Percentiles rank a stretch among this genome's conserved stretches.
phyloP scores from a whole-genome alignment of 2,113 vertebrate species.

The Oceanodroma tethys region DNA sequence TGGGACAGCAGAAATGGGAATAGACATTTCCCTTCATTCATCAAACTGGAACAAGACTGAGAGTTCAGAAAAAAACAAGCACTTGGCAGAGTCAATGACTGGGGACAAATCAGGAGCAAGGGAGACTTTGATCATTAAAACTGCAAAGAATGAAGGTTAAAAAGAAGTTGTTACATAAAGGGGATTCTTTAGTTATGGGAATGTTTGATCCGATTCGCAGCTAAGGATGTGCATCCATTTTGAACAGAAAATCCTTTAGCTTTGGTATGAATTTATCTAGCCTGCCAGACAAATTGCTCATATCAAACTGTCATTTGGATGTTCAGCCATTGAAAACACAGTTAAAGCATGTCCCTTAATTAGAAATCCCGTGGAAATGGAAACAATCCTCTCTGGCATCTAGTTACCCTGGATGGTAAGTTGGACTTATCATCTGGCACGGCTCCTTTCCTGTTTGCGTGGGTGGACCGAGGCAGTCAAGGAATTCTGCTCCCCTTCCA shows the following conservation, averaged over 20 bases:
- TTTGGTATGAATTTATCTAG: slow-evolving; percentile 54
- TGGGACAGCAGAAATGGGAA: slow-evolving; percentile 52
- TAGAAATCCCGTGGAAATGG: slow-evolving; percentile 37
- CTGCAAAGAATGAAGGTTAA: neutral
- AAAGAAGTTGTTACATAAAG: slow-evolving; percentile 40
- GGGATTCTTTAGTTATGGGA: slow-evolving; percentile 6
- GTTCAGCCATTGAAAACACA: slow-evolving; percentile 49
- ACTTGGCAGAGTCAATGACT: slow-evolving; percentile 12
- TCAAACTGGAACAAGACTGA: slow-evolving; percentile 33
- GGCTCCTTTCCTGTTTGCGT: slow-evolving; percentile 18
- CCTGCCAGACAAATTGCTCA: slow-evolving; percentile 50
- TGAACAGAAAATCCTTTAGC: slow-evolving; percentile 61
- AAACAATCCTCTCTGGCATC: slow-evolving; percentile 52
- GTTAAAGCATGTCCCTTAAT: slow-evolving; percentile 37
- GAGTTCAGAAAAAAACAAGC: neutral
- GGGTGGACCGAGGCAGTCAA: neutral
- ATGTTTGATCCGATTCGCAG: neutral
- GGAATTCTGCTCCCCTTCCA: slow-evolving; percentile 47
- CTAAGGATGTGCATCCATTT: slow-evolving; percentile 45
- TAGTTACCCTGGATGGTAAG: slow-evolving; percentile 4
- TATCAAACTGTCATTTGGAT: slow-evolving; percentile 56
- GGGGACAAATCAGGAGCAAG: slow-evolving; percentile 25
- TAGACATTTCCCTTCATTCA: slow-evolving; percentile 53
- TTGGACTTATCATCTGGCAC: slow-evolving; percentile 29
- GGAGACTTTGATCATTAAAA: slow-evolving; percentile 22